Evolutionary conservation across 2,888 invertebrate species (phyloP), one percentile per base, ranked within the genome.

Genomic region (Sesamia inferens): DNA sequence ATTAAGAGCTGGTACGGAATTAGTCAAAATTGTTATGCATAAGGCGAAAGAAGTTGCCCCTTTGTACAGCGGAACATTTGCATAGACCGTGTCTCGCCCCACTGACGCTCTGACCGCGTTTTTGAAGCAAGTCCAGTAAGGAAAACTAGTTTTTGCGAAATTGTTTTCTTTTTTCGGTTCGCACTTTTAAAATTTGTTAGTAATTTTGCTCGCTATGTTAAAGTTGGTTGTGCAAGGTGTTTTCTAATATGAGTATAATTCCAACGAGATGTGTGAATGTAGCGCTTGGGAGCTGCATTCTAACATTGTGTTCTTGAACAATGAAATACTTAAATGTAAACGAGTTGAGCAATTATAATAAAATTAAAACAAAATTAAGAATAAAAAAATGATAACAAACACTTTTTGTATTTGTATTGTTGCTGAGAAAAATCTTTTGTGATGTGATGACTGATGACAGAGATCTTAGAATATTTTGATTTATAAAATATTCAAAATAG

Each of bases 1-100:
- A 80, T 76, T 80, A 85, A 74, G 68, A 71, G 62, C 71, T 42
- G 47, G 75, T 39, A 63, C 55, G 51, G 66, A 79, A 86, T 84
- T 84, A 82, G 75, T 62, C 67, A 24, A 69, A 80, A 86, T 86
- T 84, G 73, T 82, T 82, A 80, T 84, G 84, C 76, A 80, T 75
- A 79, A 74, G 75, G 84, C 67, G 82, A 82, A 85, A 84, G 73
- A 82, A 81, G 79, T 81, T 78, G 65, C 61, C 75, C 58, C 73
- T 79, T 81, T 79, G 83, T 73, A 68, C 71, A 19, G 31, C 16
- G 62, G 58, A 55, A 55, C 55, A 81, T 85, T 85, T 79, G 81
- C 84, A 85, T 81, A 84, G 73, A 59, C 55, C n/a, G 72, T 76
- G 85, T 82, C 78, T 31, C 71, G 61, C 63, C 55, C 19, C n/a